Evolutionary conservation across 2,888 invertebrate genomes (phyloP), one percentile per base, ranked within the genome.

Genomic region (Coremacera marginata): DNA sequence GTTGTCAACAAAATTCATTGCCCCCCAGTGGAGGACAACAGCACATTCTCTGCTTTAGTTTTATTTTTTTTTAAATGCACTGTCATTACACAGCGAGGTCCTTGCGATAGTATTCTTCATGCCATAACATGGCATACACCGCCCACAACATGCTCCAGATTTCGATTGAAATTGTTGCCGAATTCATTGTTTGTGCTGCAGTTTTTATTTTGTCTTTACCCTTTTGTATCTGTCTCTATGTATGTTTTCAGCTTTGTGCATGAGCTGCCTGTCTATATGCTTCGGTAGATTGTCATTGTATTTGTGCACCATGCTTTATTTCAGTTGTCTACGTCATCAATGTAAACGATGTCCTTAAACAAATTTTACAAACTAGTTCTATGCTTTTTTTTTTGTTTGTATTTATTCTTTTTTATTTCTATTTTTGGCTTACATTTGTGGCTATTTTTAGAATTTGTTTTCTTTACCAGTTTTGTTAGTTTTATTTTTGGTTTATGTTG

Each of bases 51-150:
- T 31, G 11, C 27, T 14, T 25, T 25, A 14, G 14, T 25, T 62
- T 62, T 14, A 1, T 16, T 1, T 11, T 25, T 27, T 7, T 27
- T 27, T 27, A 25, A 22, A 92, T 94, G 79, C 94, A 96, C 84
- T 85, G 89, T 27, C 62, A 25, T 16, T 62, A 44, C 44, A 44
- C 3, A 44, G 44, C 44, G 14, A 44, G 14, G 44, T 44, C 44
- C 44, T 44, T 44, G 44, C 44, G 11, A 44, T 44, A 44, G 1
- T 44, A 11, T 27, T 62, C 31, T 63, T 27, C 31, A 14, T 63
- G 31, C n/a, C 7, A n/a, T 31, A 22, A 5, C n/a, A 16, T 9
- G 3, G 22, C 7, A 25, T n/a, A 16, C 51, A 7, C 52, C 31
- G 22, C 31, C 22, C 31, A 31, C 52, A 55, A 31, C 31, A 94